These are phyloP conservation scores for Griposia aprilina DNA, from an alignment of 2,888 invertebrate species.

Conservation along the genomic window DNA sequence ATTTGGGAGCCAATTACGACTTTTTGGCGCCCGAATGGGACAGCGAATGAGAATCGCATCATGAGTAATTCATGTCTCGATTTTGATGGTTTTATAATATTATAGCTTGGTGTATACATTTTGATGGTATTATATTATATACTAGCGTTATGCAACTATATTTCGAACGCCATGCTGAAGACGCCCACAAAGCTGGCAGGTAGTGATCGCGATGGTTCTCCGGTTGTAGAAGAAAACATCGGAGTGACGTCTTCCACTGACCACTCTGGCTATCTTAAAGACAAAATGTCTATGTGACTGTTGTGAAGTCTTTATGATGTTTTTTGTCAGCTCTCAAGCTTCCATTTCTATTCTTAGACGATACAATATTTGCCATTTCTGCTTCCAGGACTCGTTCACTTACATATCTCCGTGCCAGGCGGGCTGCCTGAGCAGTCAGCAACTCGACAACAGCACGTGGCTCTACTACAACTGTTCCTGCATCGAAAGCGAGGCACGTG, in stretches of 20 bases:
- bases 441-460: conserved; percentile 86
- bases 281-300: neutral
- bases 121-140: neutral
- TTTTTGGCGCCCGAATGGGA: neutral
- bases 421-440: conserved; percentile 92
- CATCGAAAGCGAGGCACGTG: conserved; percentile 72
- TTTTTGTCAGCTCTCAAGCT: too few relatives aligned
- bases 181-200: neutral
- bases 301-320: neutral
- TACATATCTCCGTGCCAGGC: conserved; percentile 98
- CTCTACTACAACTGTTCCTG: conserved; percentile 85
- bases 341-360: neutral
- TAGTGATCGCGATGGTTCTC: neutral
- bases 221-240: neutral
- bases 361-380: neutral
- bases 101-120: too few relatives aligned
- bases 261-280: neutral
- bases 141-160: neutral
- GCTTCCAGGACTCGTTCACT: conserved; percentile 92
- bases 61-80: neutral
- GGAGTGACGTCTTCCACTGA: neutral
- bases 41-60: neutral
- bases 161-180: neutral
- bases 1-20: neutral
- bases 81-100: neutral